phyloP scores from a whole-genome alignment of 2,888 invertebrate genomes.

The Melitaea athalia region DNA sequence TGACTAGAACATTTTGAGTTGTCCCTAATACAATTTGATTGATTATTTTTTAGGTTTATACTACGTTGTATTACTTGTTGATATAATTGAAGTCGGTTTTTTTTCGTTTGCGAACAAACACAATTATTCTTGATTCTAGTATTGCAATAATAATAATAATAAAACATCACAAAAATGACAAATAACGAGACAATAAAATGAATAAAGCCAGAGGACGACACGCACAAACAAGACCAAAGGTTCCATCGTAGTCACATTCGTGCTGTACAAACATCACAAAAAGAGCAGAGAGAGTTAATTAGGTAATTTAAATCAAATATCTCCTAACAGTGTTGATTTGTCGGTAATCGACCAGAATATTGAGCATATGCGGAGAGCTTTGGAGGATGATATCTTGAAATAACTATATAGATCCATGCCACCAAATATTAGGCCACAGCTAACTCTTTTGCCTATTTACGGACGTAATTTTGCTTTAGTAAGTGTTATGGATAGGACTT shows the following conservation, averaged over 20 bases:
- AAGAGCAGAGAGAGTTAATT: not conserved
- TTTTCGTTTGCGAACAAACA: too few relatives aligned
- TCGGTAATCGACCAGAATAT: not conserved
- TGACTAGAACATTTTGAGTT: too few relatives aligned
- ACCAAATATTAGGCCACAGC: not conserved
- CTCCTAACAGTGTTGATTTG: not conserved
- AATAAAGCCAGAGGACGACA: too few relatives aligned
- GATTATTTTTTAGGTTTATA: too few relatives aligned
- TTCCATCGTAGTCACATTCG: not conserved
- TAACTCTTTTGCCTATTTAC: not conserved
- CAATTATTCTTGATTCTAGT: too few relatives aligned
- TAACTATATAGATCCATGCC: not conserved
- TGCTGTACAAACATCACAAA: not conserved
- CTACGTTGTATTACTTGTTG: too few relatives aligned
- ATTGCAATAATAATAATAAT: too few relatives aligned
- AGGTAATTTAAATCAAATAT: not conserved
- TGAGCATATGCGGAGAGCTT: constrained; percentile 8
- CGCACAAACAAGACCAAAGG: too few relatives aligned
- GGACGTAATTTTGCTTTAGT: not conserved
- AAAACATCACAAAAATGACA: too few relatives aligned
- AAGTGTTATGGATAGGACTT: not conserved
- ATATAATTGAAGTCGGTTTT: too few relatives aligned
- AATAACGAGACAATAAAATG: too few relatives aligned
- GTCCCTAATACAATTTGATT: too few relatives aligned
- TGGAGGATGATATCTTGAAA: constrained; percentile 2